Base-by-base conservation (phyloP, 2,888 invertebrate species). In the Spilarctia lutea region DNA sequence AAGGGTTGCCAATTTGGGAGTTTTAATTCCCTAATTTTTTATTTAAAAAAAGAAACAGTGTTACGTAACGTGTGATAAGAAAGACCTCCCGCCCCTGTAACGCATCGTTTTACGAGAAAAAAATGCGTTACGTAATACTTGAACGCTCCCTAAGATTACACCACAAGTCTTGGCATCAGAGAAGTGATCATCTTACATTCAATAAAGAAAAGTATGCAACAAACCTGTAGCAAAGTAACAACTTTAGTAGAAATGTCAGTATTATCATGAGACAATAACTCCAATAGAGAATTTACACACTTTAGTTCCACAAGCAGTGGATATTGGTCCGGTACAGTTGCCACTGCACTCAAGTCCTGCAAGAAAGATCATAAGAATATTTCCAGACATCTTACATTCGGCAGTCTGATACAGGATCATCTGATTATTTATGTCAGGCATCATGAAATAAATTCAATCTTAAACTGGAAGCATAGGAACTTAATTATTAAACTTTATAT, bases 281-380 rank as follows among this genome's bases (percentile, higher is more conserved):
- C 99, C 65, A 99, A 93, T n/a, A 99, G 92, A 71, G 99, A 98
- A 77, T 98, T 98, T 60, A 99, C 96, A 71, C 99, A 98, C 87
- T 98, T 98, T 71, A 99, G 94, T 83, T 99, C 98, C 1, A 99
- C 98, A 78, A 99, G 96, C 70, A 99, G 92, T 0, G 98, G 98
- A 94, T 99, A 99, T 76, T 99, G 97, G 91, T 99, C 99, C 0
- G 99, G 99, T 60, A 98, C 98, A 10, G 99, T 99, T 1, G 99
- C 99, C 52, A 99, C 96, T 7, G 98, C 98, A 94, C 99, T 98
- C 91, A 99, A 96, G 90, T 99, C 99, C 96, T 99, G 97, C 18
- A 71, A 73, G 33, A 56, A 56, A 7, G 27, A 60, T 68, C 3
- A 63, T n/a, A 75, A 60, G 16, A 35, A 2, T 39, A 39, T 39